Evolutionary conservation across 2,888 invertebrate species (phyloP), one percentile per base, ranked within the genome.

Genomic region (Dermolepida albohirtum): DNA sequence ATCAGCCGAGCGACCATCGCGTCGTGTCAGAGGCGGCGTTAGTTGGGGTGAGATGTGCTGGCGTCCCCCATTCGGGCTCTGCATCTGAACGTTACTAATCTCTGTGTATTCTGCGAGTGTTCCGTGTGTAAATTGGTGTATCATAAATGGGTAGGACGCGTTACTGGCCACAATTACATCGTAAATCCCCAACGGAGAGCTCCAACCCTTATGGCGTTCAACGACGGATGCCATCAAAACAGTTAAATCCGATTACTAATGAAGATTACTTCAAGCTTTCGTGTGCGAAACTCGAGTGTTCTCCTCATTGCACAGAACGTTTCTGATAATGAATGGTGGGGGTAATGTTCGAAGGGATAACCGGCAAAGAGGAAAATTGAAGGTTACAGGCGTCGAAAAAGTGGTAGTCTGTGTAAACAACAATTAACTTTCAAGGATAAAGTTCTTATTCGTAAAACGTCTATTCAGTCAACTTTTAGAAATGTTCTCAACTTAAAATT

Each of bases 111-210:
- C 59, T 27, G 47, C 59, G 47, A 62, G 34, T 62, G 59, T 62
- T 62, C 59, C 47, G 47, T 27, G 59, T 62, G 59, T 47, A 62
- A 62, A 62, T 62, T 62, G 59, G 59, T 62, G 59, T 62, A 62
- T 62, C 59, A 62, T 62, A 62, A 62, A 62, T 62, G 59, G 59
- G 47, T 62, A 62, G 59, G 59, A 62, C 59, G 59, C 59, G 59
- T 62, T 62, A 49, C 59, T 62, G 47, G 59, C 59, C 59, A 62
- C 59, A 62, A 62, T 62, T 62, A 62, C 59, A 49, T 62, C 59
- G 59, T 62, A 62, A 62, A 62, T 62, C 59, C 59, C 59, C 22
- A 62, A 16, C 47, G 59, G 49, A 62, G 47, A 49, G 34, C 47
- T 47, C 49, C 59, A 34, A 34, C 17, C 49, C 39, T 62, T 47